Percentiles rank a stretch among this genome's conserved stretches.
Conservation (phyloP, 1,140 invertebrate species). For the Zaprionus ornatus region DNA sequence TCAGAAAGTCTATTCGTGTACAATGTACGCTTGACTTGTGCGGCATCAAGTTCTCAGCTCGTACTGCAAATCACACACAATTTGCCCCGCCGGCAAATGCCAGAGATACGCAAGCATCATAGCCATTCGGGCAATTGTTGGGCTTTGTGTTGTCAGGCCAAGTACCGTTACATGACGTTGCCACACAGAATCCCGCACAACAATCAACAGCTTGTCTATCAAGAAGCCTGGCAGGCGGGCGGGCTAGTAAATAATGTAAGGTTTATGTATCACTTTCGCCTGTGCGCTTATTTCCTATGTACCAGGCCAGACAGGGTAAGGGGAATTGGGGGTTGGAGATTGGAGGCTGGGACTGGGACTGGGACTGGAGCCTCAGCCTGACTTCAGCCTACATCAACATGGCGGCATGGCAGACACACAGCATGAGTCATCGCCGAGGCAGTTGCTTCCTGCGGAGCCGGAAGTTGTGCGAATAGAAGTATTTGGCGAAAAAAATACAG, state of each 20-base stretch:
- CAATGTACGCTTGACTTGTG: background rate
- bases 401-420: constrained; percentile 24
- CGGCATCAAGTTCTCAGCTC: constrained; percentile 8
- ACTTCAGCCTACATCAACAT: constrained; percentile 24
- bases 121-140: constrained; percentile 22
- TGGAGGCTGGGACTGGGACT: background rate
- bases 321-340: background rate
- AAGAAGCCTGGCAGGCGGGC: constrained; percentile 10
- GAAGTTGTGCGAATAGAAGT: constrained; percentile 11
- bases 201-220: constrained; percentile 60
- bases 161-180: constrained; percentile 1
- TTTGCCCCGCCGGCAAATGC: constrained; percentile 9
- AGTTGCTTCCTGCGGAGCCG: constrained; percentile 11
- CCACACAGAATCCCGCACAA: constrained; percentile 32
- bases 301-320: constrained; percentile 9
- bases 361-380: background rate
- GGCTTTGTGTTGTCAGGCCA: constrained; percentile 17
- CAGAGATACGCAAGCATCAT: constrained; percentile 1
- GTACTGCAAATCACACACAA: constrained; percentile 3
- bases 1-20: background rate
- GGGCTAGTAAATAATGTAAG: constrained; percentile 30
- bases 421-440: constrained; percentile 38
- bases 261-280: constrained; percentile 68
- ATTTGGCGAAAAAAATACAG: background rate
- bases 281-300: constrained; percentile 34